Conservation (phyloP, 2,888 invertebrate genomes). For the Cremastinae sp. region DNA sequence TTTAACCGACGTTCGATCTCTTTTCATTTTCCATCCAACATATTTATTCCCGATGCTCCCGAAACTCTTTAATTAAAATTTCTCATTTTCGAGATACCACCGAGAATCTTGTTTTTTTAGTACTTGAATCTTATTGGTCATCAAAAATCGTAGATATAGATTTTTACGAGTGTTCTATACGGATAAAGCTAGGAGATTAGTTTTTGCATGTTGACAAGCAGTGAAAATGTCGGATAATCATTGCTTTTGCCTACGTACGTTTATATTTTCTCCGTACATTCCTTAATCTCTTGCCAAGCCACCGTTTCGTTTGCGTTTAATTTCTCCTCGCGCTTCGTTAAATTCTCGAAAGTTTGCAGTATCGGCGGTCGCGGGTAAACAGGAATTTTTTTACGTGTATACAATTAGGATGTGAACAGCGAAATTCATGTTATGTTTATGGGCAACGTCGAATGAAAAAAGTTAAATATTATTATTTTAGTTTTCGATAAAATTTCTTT, state of each 20-base stretch:
- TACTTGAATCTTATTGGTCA: too few relatives aligned
- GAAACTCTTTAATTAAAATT: neutral
- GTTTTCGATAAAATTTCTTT: neutral
- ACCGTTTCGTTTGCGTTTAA: constrained; percentile 46
- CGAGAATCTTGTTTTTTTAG: too few relatives aligned
- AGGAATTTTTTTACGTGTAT: constrained; percentile 49
- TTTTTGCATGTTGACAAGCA: too few relatives aligned
- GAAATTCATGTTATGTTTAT: constrained; percentile 40
- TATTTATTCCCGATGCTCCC: neutral
- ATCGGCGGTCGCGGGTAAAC: too few relatives aligned
- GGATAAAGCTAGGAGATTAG: too few relatives aligned
- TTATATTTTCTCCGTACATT: constrained; percentile 3
- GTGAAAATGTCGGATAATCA: neutral
- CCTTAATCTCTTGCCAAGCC: constrained; percentile 23
- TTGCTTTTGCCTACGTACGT: neutral
- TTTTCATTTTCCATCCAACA: too few relatives aligned
- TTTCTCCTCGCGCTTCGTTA: constrained; percentile 46
- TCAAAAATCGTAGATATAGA: neutral
- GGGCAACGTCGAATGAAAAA: constrained; percentile 47
- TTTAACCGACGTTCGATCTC: neutral
- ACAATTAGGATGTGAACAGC: constrained; percentile 58
- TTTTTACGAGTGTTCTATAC: too few relatives aligned
- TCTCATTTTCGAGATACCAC: too few relatives aligned
- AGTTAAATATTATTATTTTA: too few relatives aligned
- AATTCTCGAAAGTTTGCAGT: constrained; percentile 39